phyloP scores from a whole-genome alignment of 2,113 vertebrate species.

The Malurus cyaneus region DNA sequence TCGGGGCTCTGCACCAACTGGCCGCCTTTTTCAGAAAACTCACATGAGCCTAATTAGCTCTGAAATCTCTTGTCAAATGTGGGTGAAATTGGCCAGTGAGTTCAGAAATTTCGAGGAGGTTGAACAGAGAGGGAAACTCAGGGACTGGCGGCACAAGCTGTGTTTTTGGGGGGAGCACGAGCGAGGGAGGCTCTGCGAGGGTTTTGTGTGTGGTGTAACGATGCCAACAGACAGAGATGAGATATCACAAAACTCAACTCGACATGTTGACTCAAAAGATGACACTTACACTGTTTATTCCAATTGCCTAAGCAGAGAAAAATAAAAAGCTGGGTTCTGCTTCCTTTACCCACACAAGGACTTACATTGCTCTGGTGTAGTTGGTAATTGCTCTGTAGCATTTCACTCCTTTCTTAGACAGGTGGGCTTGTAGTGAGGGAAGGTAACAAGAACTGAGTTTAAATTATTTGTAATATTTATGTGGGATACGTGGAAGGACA shows the following conservation, averaged over 20 bases:
- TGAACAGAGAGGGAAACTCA: not conserved
- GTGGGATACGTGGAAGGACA: not conserved
- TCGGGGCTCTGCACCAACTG: constrained; percentile 22
- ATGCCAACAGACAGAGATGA: not conserved
- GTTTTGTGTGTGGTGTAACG: not conserved
- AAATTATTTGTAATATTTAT: not conserved
- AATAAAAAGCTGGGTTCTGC: not conserved
- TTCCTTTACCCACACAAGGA: not conserved
- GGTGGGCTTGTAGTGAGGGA: not conserved
- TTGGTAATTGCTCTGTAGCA: not conserved
- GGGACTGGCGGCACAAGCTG: not conserved
- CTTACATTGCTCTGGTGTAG: not conserved
- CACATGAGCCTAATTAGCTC: constrained; percentile 41
- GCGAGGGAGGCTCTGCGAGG: not conserved
- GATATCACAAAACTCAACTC: not conserved
- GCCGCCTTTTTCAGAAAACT: not conserved
- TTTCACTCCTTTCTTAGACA: not conserved
- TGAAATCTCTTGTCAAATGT: constrained; percentile 12
- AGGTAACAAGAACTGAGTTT: not conserved
- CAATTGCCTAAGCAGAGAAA: constrained; percentile 11
- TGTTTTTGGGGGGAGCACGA: not conserved
- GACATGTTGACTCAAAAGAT: constrained; percentile 22
- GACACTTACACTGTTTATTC: constrained; percentile 20
- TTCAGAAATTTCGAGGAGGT: not conserved
- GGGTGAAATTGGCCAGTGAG: constrained; percentile 4